Conservation (phyloP, 2,113 vertebrate species). For the Lycocorax pyrrhopterus region DNA sequence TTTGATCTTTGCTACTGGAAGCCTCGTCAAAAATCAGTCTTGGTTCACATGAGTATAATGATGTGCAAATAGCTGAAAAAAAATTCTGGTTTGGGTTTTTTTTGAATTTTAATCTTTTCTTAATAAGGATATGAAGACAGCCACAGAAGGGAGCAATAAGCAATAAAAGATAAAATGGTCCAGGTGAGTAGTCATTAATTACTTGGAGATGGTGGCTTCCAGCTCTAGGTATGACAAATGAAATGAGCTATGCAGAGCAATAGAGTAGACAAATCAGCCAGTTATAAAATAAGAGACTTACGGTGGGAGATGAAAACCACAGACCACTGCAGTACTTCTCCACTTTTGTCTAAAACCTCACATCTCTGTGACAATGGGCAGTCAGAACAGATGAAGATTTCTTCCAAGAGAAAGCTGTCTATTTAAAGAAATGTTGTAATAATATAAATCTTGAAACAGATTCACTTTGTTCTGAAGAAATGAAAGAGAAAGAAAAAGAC, state of each 20-base stretch:
- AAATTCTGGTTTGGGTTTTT: not conserved
- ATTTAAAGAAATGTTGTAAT: not conserved
- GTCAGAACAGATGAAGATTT: not conserved
- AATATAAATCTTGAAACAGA: not conserved
- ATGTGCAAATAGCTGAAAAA: not conserved
- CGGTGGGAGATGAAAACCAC: not conserved
- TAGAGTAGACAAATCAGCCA: not conserved
- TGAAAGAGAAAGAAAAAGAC: not conserved
- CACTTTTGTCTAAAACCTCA: not conserved
- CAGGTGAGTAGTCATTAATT: not conserved
- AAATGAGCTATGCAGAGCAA: not conserved
- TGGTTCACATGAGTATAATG: not conserved
- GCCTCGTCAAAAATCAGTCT: not conserved
- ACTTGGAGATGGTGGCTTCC: not conserved
- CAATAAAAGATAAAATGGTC: not conserved
- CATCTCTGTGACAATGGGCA: not conserved
- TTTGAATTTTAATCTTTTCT: not conserved
- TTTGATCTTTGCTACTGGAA: not conserved
- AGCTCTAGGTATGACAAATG: not conserved
- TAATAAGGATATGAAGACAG: not conserved
- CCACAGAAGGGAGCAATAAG: not conserved
- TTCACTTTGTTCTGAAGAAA: not conserved
- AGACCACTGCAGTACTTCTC: not conserved
- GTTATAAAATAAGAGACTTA: not conserved
- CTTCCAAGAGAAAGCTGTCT: not conserved